A percentile compares a stretch with the other conserved stretches of the same genome.
These are phyloP conservation scores for Ceratina japonica DNA, from an alignment of 1,140 invertebrate species.

Conservation along the genomic window DNA sequence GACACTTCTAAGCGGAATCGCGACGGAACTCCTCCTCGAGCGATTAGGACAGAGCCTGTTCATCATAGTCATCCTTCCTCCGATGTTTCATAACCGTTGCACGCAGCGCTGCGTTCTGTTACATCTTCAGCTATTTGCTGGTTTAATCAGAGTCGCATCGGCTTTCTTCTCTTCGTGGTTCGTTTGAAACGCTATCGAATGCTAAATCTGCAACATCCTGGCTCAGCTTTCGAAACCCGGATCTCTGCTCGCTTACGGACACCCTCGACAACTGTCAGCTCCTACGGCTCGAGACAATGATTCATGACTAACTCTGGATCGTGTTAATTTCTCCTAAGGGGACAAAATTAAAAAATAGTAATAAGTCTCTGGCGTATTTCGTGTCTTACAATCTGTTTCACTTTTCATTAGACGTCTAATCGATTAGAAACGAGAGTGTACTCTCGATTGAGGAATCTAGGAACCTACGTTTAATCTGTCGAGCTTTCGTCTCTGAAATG, in stretches of 20 bases:
- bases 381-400: too few species aligned
- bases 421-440: too few species aligned
- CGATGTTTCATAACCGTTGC: background rate
- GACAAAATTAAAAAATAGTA: too few species aligned
- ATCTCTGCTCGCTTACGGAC: conserved; percentile 22
- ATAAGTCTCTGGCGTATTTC: too few species aligned
- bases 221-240: conserved; percentile 29
- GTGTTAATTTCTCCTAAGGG: too few species aligned
- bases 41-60: background rate
- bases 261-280: too few species aligned
- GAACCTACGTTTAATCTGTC: background rate
- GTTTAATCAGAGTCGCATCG: background rate
- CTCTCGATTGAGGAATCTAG: too few species aligned
- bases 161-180: conserved; percentile 25
- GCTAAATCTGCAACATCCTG: conserved; percentile 45
- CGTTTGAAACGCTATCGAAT: conserved; percentile 14
- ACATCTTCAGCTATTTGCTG: background rate
- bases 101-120: background rate
- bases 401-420: too few species aligned
- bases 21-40: too few species aligned
- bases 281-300: too few species aligned
- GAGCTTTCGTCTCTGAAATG: background rate
- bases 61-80: background rate
- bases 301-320: too few species aligned
- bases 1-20: background rate